Evolutionary conservation across 2,888 invertebrate species (phyloP).

Genomic region (Parnassius mnemosyne): DNA sequence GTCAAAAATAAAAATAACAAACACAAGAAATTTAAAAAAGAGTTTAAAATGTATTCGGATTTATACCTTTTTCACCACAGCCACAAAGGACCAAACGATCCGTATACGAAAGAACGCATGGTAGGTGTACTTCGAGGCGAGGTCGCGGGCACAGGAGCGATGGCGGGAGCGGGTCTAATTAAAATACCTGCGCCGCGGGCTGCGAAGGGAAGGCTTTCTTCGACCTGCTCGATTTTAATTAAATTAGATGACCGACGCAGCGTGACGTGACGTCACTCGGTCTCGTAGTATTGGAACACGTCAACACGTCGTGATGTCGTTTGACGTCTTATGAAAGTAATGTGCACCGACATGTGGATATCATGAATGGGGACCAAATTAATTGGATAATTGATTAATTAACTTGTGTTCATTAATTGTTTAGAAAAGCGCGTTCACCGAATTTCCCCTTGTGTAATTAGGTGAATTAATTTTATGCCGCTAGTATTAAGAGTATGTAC

Average conservation of each 20-base stretch:
- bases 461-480: no score
- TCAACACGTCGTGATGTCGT: not conserved
- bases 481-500: no score
- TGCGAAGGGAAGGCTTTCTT: slow-evolving; percentile 22
- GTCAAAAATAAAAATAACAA: not conserved
- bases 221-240: slow-evolving; percentile 35
- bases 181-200: slow-evolving; percentile 44
- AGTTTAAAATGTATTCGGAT: not conserved
- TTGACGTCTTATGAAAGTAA: not conserved
- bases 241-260: slow-evolving; percentile 35
- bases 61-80: no score
- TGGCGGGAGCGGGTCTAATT: slow-evolving; percentile 43
- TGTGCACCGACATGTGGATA: not conserved
- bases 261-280: slow-evolving; percentile 25
- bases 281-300: slow-evolving; percentile 14
- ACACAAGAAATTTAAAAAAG: not conserved
- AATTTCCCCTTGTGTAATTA: no score
- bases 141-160: slow-evolving; percentile 19
- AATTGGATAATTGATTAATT: slow-evolving; percentile 4
- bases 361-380: not conserved
- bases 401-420: not conserved
- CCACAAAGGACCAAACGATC: slow-evolving; percentile 4
- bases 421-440: no score
- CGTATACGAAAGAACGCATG: slow-evolving; percentile 17
- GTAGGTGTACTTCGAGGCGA: slow-evolving; percentile 20